Percentiles rank a stretch among this genome's conserved stretches.
Evolutionary conservation across 2,113 vertebrate genomes (phyloP).

Genomic region (Boulengeromyrus knoepffleri): DNA sequence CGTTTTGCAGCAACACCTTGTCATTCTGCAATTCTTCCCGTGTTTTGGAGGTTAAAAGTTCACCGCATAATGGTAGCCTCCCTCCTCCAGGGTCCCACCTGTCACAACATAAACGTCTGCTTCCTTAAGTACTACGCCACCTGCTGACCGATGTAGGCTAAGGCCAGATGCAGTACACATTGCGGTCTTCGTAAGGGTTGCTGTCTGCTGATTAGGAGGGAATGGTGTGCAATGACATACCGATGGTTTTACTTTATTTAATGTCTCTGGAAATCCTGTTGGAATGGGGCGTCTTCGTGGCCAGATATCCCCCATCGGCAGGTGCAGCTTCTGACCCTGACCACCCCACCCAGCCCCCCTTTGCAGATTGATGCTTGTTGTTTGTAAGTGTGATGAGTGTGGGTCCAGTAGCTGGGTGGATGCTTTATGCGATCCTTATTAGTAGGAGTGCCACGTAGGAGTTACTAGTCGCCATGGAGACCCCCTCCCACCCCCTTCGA

Average conservation of each 20-base stretch:
- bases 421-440: background rate
- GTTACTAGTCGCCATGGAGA: conserved; percentile 61
- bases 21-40: background rate
- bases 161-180: background rate
- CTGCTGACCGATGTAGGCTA: background rate
- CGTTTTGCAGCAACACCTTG: background rate
- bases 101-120: background rate
- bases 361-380: background rate
- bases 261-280: background rate
- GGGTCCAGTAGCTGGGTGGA: background rate
- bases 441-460: conserved; percentile 33
- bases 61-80: background rate
- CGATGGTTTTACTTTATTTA: background rate
- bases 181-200: background rate
- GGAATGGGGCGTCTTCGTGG: background rate
- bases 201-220: background rate
- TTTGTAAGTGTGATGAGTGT: background rate
- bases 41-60: background rate
- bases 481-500: conserved; percentile 13
- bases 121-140: background rate
- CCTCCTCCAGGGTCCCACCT: background rate
- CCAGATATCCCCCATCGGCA: background rate
- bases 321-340: background rate
- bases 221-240: background rate
- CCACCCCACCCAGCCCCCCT: background rate